Base-by-base conservation (phyloP, 2,113 vertebrate genomes). In the Myiozetetes cayanensis region DNA sequence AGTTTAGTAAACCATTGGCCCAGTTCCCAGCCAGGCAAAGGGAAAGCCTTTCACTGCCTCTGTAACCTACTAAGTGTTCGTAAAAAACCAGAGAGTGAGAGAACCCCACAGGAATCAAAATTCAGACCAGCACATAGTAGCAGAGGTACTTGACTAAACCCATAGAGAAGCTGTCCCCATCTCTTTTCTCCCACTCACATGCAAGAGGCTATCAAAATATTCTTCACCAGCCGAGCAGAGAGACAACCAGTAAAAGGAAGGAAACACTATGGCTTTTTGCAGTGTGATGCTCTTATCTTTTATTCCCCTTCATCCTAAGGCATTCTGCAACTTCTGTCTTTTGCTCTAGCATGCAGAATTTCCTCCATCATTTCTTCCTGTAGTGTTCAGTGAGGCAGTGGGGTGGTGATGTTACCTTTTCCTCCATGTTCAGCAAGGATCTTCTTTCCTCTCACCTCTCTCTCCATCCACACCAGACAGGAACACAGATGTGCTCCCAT, bases 321-420 rank as follows among this genome's bases (percentile, higher is more conserved):
- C 28, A 46, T 67, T 70, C 47, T 83, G 27, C 14, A 89, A 46
- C 16, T 43, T 68, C 9, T 8, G 22, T 37, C 47, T 71, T 82
- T 33, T 3, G 0, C 47, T 75, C 44, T 30, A 44, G 23, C 1
- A 3, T 22, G 33, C 33, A 79, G 52, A 61, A 83, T 44, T 92
- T 47, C 44, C 12, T 53, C 33, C 35, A 37, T 12, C 16, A 6
- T 37, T 71, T 65, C 39, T 33, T 72, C 9, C 39, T 3, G 0
- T 0, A 21, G 18, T 12, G 21, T 21, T 73, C 4, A 1, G 8
- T 2, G 37, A 10, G 12, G 12, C 10, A 43, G 3, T 14, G 13
- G 13, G 31, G 12, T 14, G 52, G 8, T 30, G 11, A n/a, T 27
- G 9, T 30, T 77, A 31, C 31, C 33, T 62, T 58, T 76, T 49